These are phyloP conservation scores for Nematolebias whitei DNA, from an alignment of 2,113 vertebrate species.

Conservation along the genomic window DNA sequence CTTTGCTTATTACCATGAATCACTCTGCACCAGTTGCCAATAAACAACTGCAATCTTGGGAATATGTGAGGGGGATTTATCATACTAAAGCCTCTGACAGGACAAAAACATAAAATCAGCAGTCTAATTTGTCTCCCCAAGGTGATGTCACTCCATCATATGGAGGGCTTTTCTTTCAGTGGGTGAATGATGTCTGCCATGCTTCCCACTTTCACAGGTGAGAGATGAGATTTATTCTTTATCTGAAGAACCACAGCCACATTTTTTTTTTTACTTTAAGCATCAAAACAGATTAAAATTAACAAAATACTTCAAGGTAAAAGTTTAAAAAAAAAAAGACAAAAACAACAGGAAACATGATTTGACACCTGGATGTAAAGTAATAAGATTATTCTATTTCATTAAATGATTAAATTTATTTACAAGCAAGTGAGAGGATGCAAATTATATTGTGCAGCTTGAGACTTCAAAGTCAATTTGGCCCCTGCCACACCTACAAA, in stretches of 20 bases:
- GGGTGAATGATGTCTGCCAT: slow-evolving; percentile 49
- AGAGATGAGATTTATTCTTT: slow-evolving; percentile 51
- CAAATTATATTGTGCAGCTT: not conserved
- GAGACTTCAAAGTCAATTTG: not conserved
- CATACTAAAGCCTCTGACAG: slow-evolving; percentile 63
- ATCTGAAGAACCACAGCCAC: slow-evolving; percentile 40
- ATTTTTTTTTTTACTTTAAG: slow-evolving; percentile 46
- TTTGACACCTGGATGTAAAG: no score
- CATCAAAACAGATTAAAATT: slow-evolving; percentile 27
- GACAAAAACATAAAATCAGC: slow-evolving; percentile 76
- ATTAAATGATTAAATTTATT: not conserved
- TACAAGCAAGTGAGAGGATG: not conserved
- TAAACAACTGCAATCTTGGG: slow-evolving; percentile 75
- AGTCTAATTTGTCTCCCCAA: slow-evolving; percentile 74
- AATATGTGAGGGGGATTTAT: slow-evolving; percentile 66
- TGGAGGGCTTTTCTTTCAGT: slow-evolving; percentile 55
- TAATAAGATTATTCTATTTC: not conserved
- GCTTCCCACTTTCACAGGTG: slow-evolving; percentile 63
- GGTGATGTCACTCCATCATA: slow-evolving; percentile 74
- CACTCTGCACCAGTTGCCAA: slow-evolving; percentile 64
- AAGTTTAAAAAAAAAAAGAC: no score
- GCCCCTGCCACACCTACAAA: not conserved
- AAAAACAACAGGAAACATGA: no score
- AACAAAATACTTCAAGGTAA: no score
- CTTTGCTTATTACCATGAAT: slow-evolving; percentile 64